phyloP scores from a whole-genome alignment of 2,113 vertebrate species.

The Triplophysa rosa region DNA sequence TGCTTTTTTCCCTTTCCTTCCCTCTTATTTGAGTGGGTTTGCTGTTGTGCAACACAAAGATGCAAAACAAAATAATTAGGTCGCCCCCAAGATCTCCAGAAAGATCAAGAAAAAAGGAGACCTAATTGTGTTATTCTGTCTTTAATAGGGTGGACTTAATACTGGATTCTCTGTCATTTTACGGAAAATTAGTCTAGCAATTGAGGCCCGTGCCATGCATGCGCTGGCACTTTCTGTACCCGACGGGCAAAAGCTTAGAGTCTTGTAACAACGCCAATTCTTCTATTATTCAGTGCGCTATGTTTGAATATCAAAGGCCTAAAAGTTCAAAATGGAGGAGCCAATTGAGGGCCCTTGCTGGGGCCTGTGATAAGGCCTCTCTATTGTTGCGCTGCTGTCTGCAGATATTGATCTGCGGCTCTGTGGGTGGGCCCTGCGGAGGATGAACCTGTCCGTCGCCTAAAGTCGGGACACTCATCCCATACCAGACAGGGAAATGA shows the following conservation, averaged over 20 bases:
- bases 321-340: slow-evolving; percentile 43
- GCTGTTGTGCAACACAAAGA: slow-evolving; percentile 40
- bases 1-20: slow-evolving; percentile 18
- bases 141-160: slow-evolving; percentile 28
- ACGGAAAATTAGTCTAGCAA: slow-evolving; percentile 34
- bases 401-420: slow-evolving; percentile 37
- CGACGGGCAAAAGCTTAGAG: slow-evolving; percentile 10
- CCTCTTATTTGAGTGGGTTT: slow-evolving; percentile 38
- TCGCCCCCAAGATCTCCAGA: slow-evolving; percentile 49
- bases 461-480: slow-evolving; percentile 43
- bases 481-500: slow-evolving; percentile 45
- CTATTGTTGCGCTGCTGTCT: slow-evolving; percentile 44
- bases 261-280: slow-evolving; percentile 44
- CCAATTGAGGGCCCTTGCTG: slow-evolving; percentile 43
- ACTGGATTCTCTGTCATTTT: slow-evolving; percentile 33
- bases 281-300: slow-evolving; percentile 51
- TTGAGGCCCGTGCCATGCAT: background rate
- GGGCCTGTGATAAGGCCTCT: slow-evolving; percentile 32
- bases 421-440: slow-evolving; percentile 37
- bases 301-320: slow-evolving; percentile 49
- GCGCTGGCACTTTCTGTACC: slow-evolving; percentile 10
- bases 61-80: slow-evolving; percentile 56
- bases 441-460: slow-evolving; percentile 32
- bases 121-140: slow-evolving; percentile 34
- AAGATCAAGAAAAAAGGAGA: slow-evolving; percentile 37